Base-by-base conservation (phyloP, 2,888 invertebrate species). In the Parnassius mnemosyne region DNA sequence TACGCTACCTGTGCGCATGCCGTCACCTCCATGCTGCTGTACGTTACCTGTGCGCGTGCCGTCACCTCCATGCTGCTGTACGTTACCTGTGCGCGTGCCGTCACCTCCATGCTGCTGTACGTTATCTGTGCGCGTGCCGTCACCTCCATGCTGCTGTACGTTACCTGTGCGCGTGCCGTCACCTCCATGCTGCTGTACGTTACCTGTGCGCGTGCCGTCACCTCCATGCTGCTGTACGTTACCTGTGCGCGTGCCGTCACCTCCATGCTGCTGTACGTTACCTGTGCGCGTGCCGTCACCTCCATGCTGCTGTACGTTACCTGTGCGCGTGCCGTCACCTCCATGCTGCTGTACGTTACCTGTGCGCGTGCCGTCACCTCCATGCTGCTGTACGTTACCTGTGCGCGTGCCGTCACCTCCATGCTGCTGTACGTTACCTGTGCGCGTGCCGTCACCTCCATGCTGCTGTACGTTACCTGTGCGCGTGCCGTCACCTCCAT, bases 341-440 rank as follows among this genome's bases (percentile, higher is more conserved):
- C 87, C 20, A 7, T 34, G 34, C 5, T 5, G 34, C 1, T 5
- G 34, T 34, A 7, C 7, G 11, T 34, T 7, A 76, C 50, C 77
- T 76, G 57, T 70, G 69, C 10, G 71, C 64, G 1, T 7, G 76
- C 77, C 0, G 59, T 83, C 71, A 94, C 93, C 69, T 85, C 87
- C 20, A 7, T 34, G 34, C 5, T 5, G 34, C 1, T 5, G 34
- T 34, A 7, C 7, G 11, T 34, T 7, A 76, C 50, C 77, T 76
- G 57, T 70, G 69, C 10, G 71, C 64, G 1, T 7, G 76, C 77
- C 0, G 59, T 83, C 71, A 94, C 93, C 69, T 85, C 87, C 20
- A 7, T 34, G 34, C 5, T 5, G 34, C 1, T 5, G 34, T 34
- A 7, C 7, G 11, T 34, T 7, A 76, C 50, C 77, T 76, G 57